phyloP scores from a whole-genome alignment of 2,113 vertebrate genomes.

The Tupaia chinensis region DNA sequence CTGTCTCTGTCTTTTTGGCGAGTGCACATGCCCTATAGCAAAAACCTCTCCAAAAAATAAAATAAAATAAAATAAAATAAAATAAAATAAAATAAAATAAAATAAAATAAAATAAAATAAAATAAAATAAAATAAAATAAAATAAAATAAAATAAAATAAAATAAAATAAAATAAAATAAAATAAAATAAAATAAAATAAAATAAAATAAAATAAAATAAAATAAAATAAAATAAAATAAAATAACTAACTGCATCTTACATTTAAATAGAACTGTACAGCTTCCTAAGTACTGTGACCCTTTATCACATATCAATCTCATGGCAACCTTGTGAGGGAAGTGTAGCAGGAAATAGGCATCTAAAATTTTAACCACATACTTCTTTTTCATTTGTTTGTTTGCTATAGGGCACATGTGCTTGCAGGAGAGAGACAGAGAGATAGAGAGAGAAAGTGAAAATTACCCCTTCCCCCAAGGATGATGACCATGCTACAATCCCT shows the following conservation, averaged over 20 bases:
- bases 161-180: neutral
- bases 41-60: too few species aligned
- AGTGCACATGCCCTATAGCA: too few species aligned
- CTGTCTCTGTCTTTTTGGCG: too few species aligned
- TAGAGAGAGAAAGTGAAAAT: too few species aligned
- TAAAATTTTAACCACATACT: conserved; percentile 59
- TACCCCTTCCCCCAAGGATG: too few species aligned
- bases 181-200: neutral
- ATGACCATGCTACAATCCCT: too few species aligned
- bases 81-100: neutral
- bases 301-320: conserved; percentile 55
- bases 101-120: neutral
- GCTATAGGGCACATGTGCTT: too few species aligned
- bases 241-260: conserved; percentile 6
- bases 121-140: neutral
- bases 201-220: neutral
- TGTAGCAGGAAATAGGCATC: conserved; percentile 54
- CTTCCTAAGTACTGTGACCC: conserved; percentile 48
- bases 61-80: neutral
- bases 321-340: conserved; percentile 52
- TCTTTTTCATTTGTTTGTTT: neutral
- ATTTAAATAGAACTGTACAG: conserved; percentile 58
- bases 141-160: neutral
- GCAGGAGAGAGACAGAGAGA: too few species aligned
- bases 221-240: neutral